These are phyloP conservation scores for Anhinga anhinga DNA, from an alignment of 2,113 vertebrate genomes.

Conservation along the genomic window DNA sequence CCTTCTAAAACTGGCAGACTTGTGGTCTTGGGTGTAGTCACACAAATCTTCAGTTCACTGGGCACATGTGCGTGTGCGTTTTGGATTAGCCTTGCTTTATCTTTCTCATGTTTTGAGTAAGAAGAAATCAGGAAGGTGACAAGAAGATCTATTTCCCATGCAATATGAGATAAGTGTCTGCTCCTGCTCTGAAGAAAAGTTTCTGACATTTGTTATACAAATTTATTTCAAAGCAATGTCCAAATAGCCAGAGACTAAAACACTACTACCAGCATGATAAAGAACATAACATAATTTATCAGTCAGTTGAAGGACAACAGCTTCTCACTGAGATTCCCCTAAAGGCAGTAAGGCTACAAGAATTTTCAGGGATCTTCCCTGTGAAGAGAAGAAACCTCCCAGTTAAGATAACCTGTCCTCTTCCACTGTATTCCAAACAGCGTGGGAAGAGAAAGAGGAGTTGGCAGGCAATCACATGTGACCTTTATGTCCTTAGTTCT, in stretches of 20 bases:
- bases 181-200: neutral
- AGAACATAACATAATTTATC: neutral
- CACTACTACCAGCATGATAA: neutral
- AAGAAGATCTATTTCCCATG: neutral
- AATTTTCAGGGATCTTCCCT: neutral
- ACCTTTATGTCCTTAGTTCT: neutral
- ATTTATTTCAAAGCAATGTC: neutral
- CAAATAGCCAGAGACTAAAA: neutral
- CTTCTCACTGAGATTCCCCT: neutral
- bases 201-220: neutral
- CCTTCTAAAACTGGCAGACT: neutral
- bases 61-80: neutral
- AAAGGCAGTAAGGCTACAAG: neutral
- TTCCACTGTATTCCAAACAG: neutral
- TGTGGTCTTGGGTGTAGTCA: neutral
- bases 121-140: neutral
- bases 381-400: neutral
- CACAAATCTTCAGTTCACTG: neutral
- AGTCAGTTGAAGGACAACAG: neutral
- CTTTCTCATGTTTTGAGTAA: neutral
- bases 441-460: rapidly evolving
- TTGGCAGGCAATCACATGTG: neutral
- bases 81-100: neutral
- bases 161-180: neutral
- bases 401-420: neutral